Percentiles rank a stretch among this genome's conserved stretches.
phyloP scores from a whole-genome alignment of 1,140 invertebrate genomes.

The Drosophila yakuba region DNA sequence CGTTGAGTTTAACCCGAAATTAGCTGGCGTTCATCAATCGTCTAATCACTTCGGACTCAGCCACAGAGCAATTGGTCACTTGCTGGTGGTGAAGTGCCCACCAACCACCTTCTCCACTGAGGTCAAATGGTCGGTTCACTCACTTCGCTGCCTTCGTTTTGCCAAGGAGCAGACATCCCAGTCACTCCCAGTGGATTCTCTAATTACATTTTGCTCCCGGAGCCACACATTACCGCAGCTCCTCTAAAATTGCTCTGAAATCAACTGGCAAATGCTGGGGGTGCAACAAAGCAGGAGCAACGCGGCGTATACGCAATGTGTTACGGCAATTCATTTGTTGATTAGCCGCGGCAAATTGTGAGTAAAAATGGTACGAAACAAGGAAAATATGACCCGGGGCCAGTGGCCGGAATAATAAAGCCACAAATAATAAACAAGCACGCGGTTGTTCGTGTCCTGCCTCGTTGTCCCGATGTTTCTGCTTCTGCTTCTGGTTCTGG shows the following conservation, averaged over 20 bases:
- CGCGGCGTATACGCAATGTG: slow-evolving; percentile 64
- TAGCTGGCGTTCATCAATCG: slow-evolving; percentile 27
- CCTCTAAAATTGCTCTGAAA: slow-evolving; percentile 23
- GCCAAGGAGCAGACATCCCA: slow-evolving; percentile 6
- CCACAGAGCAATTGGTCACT: slow-evolving; percentile 5
- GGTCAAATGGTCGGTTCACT: slow-evolving; percentile 21
- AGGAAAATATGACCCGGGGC: slow-evolving; percentile 36
- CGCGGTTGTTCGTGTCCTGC: slow-evolving; percentile 34
- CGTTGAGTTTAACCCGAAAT: slow-evolving; percentile 21
- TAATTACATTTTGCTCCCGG: slow-evolving; percentile 44
- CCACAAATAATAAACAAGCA: slow-evolving; percentile 56
- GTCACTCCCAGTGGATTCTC: not conserved
- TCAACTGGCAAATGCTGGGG: too few species aligned
- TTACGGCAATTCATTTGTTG: slow-evolving; percentile 66
- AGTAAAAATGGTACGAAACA: slow-evolving; percentile 13
- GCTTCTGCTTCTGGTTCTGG: not conserved
- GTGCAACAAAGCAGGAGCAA: slow-evolving; percentile 4
- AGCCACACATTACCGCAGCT: slow-evolving; percentile 34
- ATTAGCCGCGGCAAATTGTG: slow-evolving; percentile 63
- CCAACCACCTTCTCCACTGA: not conserved
- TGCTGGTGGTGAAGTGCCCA: not conserved
- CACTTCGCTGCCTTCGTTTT: not conserved
- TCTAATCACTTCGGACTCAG: slow-evolving; percentile 23
- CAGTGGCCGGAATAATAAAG: slow-evolving; percentile 55
- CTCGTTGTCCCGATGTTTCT: slow-evolving; percentile 26